A percentile compares a stretch with the other conserved stretches of the same genome.
These are phyloP conservation scores for Pheosia gnoma DNA, from an alignment of 2,888 invertebrate genomes.

Conservation along the genomic window DNA sequence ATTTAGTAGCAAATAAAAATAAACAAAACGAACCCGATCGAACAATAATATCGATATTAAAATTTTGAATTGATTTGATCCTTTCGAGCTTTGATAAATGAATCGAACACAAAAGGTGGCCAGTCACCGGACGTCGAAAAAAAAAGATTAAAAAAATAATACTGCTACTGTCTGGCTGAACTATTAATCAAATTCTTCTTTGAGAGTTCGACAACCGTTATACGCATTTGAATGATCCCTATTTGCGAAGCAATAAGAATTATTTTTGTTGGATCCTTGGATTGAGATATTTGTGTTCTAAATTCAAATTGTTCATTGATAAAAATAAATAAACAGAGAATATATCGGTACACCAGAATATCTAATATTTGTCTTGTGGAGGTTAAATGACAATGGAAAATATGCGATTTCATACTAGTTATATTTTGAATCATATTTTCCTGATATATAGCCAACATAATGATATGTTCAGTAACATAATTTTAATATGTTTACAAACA, in stretches of 20 bases:
- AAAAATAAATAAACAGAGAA: conserved; percentile 18
- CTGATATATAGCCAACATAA: too few species aligned
- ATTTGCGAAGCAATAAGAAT: background rate
- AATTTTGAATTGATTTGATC: conserved; percentile 42
- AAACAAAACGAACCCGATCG: conserved; percentile 46
- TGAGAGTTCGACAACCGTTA: conserved; percentile 38
- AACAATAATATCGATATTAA: conserved; percentile 67
- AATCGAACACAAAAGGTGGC: conserved; percentile 56
- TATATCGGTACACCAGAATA: background rate
- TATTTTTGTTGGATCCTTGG: conserved; percentile 8
- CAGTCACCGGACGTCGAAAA: conserved; percentile 59
- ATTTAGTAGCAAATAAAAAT: conserved; percentile 46
- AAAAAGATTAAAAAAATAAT: conserved; percentile 41
- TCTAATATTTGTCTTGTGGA: too few species aligned
- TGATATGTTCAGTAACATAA: background rate
- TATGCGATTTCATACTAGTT: too few species aligned
- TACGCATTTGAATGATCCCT: conserved; percentile 8
- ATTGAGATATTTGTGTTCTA: background rate
- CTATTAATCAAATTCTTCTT: conserved; percentile 76
- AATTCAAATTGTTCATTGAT: conserved; percentile 24
- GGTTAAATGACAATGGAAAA: too few species aligned
- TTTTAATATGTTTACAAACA: background rate
- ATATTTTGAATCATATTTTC: too few species aligned
- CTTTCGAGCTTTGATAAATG: conserved; percentile 61
- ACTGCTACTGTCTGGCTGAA: conserved; percentile 66